Evolutionary conservation across 2,888 invertebrate genomes (phyloP).

Genomic region (Deroplatys truncata): DNA sequence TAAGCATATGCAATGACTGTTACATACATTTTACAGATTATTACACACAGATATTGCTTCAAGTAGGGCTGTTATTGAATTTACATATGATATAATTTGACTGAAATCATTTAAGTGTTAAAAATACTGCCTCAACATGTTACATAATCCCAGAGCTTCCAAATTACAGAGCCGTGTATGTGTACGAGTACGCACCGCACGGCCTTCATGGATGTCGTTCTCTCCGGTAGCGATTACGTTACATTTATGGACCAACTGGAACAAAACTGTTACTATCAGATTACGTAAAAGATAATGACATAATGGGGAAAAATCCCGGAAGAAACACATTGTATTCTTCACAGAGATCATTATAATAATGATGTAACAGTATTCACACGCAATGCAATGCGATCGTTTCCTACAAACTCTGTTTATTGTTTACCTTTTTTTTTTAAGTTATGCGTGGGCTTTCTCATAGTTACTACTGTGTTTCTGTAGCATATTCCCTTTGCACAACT

Average conservation of each 20-base stretch:
- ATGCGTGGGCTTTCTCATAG: background rate
- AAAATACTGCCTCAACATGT: too few species aligned
- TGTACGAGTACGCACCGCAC: too few species aligned
- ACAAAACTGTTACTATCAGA: background rate
- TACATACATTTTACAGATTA: too few species aligned
- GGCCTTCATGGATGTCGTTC: background rate
- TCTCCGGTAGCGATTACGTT: background rate
- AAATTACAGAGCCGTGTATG: too few species aligned
- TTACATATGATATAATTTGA: too few species aligned
- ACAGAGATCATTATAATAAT: background rate
- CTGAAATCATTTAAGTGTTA: too few species aligned
- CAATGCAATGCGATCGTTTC: background rate
- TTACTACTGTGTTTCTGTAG: background rate
- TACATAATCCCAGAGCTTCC: too few species aligned
- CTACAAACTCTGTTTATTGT: background rate
- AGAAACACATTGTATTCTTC: background rate
- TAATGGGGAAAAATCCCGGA: background rate
- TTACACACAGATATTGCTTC: too few species aligned
- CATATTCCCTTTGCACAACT: background rate
- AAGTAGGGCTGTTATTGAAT: too few species aligned
- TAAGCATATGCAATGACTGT: too few species aligned
- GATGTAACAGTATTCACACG: background rate
- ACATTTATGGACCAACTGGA: background rate
- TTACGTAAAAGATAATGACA: background rate
- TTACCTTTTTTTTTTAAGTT: background rate